Conservation (phyloP, 2,797 vertebrate genomes). For the Gastrophryne carolinensis region DNA sequence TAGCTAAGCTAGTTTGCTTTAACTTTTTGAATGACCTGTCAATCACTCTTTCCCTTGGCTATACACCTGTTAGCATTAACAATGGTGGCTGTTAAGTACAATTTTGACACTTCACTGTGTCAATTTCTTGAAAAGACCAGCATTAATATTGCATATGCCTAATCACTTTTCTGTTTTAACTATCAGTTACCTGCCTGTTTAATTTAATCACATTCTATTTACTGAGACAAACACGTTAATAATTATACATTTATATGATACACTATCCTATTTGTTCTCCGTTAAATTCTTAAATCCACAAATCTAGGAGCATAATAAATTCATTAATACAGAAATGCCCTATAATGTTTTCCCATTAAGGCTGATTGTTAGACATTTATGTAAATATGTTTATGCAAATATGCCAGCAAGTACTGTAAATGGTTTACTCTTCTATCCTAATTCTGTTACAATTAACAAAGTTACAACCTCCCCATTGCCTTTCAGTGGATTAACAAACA, state of each 20-base stretch:
- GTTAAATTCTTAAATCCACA: slow-evolving; percentile 1
- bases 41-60: too few relatives aligned
- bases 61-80: too few relatives aligned
- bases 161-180: background rate
- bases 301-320: slow-evolving; percentile 39
- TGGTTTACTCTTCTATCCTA: slow-evolving; percentile 45
- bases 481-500: slow-evolving; percentile 40
- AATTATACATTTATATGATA: background rate
- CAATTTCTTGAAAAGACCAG: background rate
- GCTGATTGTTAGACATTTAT: slow-evolving; percentile 47
- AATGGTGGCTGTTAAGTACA: too few relatives aligned
- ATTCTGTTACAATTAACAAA: slow-evolving; percentile 49
- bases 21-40: too few relatives aligned
- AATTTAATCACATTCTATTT: background rate
- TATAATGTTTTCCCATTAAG: slow-evolving; percentile 43
- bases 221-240: background rate
- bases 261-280: background rate
- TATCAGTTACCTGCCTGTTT: background rate
- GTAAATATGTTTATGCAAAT: slow-evolving; percentile 49
- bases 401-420: slow-evolving; percentile 38
- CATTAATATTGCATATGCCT: background rate
- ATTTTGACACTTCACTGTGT: too few relatives aligned
- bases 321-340: slow-evolving; percentile 37
- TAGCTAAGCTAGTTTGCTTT: too few relatives aligned
- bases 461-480: slow-evolving; percentile 48